Evolutionary conservation across 1,140 invertebrate genomes (phyloP).

Genomic region (Drosophila busckii): DNA sequence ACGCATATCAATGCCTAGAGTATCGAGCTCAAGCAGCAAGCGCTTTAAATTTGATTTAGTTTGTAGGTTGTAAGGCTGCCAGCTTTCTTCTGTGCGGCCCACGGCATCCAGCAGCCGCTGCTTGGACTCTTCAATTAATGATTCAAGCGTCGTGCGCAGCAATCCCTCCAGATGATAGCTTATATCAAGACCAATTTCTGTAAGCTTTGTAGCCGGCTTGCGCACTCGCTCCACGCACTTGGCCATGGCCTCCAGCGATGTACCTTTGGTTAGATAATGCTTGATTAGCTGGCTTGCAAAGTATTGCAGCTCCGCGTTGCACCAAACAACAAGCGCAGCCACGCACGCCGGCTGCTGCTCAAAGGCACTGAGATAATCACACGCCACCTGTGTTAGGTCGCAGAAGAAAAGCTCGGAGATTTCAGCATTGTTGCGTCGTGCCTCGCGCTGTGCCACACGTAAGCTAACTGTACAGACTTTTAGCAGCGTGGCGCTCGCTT

Average conservation of each 20-base stretch:
- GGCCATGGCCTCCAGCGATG: constrained; percentile 88
- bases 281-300: constrained; percentile 90
- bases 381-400: constrained; percentile 74
- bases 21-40: constrained; percentile 79
- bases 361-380: constrained; percentile 74
- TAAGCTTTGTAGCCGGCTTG: constrained; percentile 85
- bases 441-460: constrained; percentile 70
- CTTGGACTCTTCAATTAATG: constrained; percentile 72
- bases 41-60: constrained; percentile 80
- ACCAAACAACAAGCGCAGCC: constrained; percentile 93
- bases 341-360: constrained; percentile 71
- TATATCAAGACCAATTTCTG: constrained; percentile 83
- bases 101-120: constrained; percentile 83
- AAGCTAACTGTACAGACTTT: constrained; percentile 68
- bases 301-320: constrained; percentile 90
- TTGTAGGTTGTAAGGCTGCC: constrained; percentile 85
- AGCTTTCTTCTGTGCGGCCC: constrained; percentile 86
- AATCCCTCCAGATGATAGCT: constrained; percentile 91
- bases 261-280: constrained; percentile 95
- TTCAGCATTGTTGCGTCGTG: constrained; percentile 70
- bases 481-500: constrained; percentile 60
- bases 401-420: constrained; percentile 78
- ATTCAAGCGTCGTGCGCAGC: constrained; percentile 84
- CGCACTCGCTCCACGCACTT: constrained; percentile 91
- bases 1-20: constrained; percentile 78